Percentiles rank a stretch among this genome's conserved stretches.
phyloP scores from a whole-genome alignment of 64 coral and sea anemone genomes.

The Montipora capricornis region DNA sequence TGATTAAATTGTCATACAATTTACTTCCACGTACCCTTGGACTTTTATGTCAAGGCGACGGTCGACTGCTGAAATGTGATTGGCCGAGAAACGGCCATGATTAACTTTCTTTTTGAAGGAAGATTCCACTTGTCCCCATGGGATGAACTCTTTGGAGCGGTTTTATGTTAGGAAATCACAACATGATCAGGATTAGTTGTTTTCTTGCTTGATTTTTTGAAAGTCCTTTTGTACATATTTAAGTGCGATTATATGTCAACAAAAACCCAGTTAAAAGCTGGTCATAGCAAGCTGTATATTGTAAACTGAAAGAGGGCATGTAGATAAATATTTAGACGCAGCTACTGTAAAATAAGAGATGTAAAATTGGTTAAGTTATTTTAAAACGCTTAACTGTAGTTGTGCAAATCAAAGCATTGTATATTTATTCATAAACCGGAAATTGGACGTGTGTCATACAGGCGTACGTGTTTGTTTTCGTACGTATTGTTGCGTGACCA shows the following conservation, averaged over 20 bases:
- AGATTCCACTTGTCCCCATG: slow-evolving; percentile 24
- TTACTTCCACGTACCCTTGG: slow-evolving; percentile 42
- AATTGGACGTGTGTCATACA: slow-evolving; percentile 51
- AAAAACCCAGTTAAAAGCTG: not conserved
- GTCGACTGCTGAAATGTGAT: slow-evolving; percentile 14
- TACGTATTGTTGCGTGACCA: slow-evolving; percentile 40
- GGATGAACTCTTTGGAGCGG: slow-evolving; percentile 6
- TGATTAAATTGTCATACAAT: slow-evolving; percentile 32
- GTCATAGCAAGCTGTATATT: not conserved
- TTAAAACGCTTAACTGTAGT: not conserved
- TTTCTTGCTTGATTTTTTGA: not conserved
- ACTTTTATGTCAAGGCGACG: slow-evolving; percentile 20
- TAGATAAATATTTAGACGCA: slow-evolving; percentile 16
- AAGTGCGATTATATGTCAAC: too few relatives aligned
- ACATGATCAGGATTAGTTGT: not conserved
- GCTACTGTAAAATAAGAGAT: slow-evolving; percentile 17
- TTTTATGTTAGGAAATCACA: not conserved
- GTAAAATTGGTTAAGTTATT: slow-evolving; percentile 44
- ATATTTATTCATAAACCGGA: slow-evolving; percentile 15
- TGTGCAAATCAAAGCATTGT: slow-evolving; percentile 33
- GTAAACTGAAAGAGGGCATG: not conserved
- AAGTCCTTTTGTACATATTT: not conserved
- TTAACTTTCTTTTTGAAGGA: slow-evolving; percentile 11
- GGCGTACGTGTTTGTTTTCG: slow-evolving; percentile 54
- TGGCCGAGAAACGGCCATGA: not conserved